A percentile compares a stretch with the other conserved stretches of the same genome.
Evolutionary conservation across 2,797 vertebrate genomes (phyloP).

Genomic region (Halcyon badia): DNA sequence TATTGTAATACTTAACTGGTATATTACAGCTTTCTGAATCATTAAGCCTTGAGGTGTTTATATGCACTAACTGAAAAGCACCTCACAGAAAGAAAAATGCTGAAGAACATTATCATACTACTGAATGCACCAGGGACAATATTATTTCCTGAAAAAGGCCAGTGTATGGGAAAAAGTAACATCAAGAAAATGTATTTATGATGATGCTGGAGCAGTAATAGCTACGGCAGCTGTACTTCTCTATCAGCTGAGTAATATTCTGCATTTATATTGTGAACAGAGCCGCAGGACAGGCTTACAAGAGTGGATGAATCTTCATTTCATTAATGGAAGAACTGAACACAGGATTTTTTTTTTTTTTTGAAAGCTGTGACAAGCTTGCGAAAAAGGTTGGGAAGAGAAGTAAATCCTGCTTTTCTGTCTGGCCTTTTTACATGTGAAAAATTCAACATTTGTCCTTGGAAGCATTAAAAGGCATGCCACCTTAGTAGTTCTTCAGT

Average conservation of each 20-base stretch:
- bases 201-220: background rate
- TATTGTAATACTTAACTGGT: background rate
- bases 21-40: background rate
- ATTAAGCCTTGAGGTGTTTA: background rate
- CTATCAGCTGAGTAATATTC: background rate
- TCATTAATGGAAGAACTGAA: background rate
- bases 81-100: constrained; percentile 2
- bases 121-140: background rate
- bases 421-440: background rate
- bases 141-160: background rate
- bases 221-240: background rate
- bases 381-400: background rate
- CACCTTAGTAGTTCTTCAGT: background rate
- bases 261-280: background rate
- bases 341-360: background rate
- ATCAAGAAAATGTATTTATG: constrained; percentile 5
- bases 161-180: background rate
- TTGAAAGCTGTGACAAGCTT: background rate
- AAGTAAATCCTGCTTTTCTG: background rate
- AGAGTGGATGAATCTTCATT: background rate
- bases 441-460: background rate
- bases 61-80: background rate
- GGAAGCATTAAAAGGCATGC: background rate
- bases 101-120: background rate
- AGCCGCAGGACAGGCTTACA: background rate